Base-by-base conservation (phyloP, 2,888 invertebrate genomes). In the Ischnura elegans region DNA sequence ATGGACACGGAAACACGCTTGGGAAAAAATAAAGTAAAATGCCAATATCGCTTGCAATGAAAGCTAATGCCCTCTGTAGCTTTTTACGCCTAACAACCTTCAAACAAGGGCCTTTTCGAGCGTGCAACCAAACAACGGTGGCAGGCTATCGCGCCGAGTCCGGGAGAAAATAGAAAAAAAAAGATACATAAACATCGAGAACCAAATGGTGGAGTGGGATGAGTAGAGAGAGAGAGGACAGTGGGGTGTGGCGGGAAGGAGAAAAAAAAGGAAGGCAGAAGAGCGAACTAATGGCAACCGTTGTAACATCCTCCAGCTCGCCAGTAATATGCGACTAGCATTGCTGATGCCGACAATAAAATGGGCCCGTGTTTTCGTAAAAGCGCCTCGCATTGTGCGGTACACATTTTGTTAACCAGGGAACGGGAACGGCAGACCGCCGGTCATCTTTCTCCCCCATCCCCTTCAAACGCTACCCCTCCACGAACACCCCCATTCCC, bases 361-460 rank as follows among this genome's bases (percentile, higher is more conserved):
- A 90, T 61, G 61, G 43, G 55, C 45, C 43, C 25, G 19, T 51
- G 43, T 61, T 61, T 90, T 90, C 25, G 66, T 66, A 90, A 90
- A 66, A n/a, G 61, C 47, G 42, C n/a, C 55, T 19, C 66, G 66
- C 43, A 90, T 1, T 10, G 90, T 61, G 90, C 43, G 43, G 90
- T 66, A 90, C 90, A 90, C 61, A 90, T 87, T 55, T 87, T 55
- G 87, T 42, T 55, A 86, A 86, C 86, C 86, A 46, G 42, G 87
- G 76, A 29, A 13, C 66, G 6, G 29, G 0, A n/a, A 29, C 1
- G 66, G 66, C 66, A 0, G 36, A 76, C 76, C 76, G 13, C 76
- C 10, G 42, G 87, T 55, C 55, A 55, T 61, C 86, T 21, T 21
- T 46, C 86, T 86, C 25, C 21, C 45, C 16, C 16, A 25, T 8